Evolutionary conservation across 2,888 invertebrate species (phyloP), one percentile per base, ranked within the genome.

Genomic region (Platynereis dumerilii): DNA sequence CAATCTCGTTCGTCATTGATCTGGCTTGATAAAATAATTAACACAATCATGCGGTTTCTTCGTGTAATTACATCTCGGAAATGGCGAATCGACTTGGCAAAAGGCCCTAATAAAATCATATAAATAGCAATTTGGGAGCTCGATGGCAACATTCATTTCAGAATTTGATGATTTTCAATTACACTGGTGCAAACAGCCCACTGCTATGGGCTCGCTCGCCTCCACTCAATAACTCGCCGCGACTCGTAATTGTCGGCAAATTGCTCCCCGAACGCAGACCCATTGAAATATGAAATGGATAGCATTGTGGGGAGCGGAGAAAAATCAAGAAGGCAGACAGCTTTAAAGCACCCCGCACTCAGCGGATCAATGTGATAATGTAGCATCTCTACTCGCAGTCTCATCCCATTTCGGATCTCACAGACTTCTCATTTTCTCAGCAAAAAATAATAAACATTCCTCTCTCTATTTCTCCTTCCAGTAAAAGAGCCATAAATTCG

Each of bases 91-190:
- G 26, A 7, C 45, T n/a, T 2, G 3, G 17, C 12, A 55, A 55
- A 55, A 26, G 55, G 26, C 17, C 26, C 24, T 55, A 55, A 55
- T 55, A 55, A 55, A 55, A 55, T 55, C 24, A 55, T 58, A 58
- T 44, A 58, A 42, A 58, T 42, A 44, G 58, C 45, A 42, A 39
- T 55, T 58, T 58, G 42, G 39, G n/a, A 2, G 20, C 24, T 24
- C 24, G 28, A 2, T 20, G 44, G 45, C 24, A 12, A 22, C 27
- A 42, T 42, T 34, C 26, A 44, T 44, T 42, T 59, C 44, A 24
- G 39, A 59, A 59, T 59, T 59, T 59, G 59, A 59, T 59, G 59
- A 59, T 59, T 59, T 59, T 59, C 59, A 59, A 59, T 59, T 59
- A 59, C 59, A 34, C 5, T 3, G 5, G n/a, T 15, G 28, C 55